Conservation (phyloP, 2,113 vertebrate genomes). For the Cryptotis parvus region DNA sequence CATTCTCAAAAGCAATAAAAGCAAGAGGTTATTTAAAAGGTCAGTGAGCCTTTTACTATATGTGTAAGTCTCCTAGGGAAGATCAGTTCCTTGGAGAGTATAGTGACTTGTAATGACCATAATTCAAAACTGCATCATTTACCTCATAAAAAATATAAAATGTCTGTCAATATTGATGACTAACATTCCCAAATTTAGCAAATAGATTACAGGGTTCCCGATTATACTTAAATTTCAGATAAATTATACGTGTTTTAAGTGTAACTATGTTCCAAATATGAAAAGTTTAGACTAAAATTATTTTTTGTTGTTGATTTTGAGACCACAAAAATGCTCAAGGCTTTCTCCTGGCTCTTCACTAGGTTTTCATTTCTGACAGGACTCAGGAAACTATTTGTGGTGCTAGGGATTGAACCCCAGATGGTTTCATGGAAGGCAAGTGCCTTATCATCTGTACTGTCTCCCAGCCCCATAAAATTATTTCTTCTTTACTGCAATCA, state of each 20-base stretch:
- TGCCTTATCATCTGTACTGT: too few relatives aligned
- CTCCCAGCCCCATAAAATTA: background rate
- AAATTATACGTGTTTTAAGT: background rate
- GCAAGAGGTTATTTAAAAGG: slow-evolving; percentile 5
- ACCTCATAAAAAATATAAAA: background rate
- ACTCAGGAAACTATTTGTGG: too few relatives aligned
- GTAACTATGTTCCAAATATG: background rate
- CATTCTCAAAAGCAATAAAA: slow-evolving; percentile 3
- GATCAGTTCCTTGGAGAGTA: background rate
- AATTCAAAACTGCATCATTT: slow-evolving; percentile 21
- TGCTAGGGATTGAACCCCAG: too few relatives aligned
- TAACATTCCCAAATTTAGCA: background rate
- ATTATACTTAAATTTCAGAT: slow-evolving; percentile 39
- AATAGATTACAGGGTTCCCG: slow-evolving; percentile 14
- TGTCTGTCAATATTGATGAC: background rate
- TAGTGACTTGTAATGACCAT: background rate
- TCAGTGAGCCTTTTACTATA: background rate
- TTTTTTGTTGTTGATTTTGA: too few relatives aligned
- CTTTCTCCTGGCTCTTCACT: too few relatives aligned
- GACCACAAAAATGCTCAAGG: too few relatives aligned
- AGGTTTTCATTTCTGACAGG: too few relatives aligned
- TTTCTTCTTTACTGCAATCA: slow-evolving; percentile 18
- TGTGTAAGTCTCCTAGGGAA: background rate
- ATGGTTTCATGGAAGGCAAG: too few relatives aligned
- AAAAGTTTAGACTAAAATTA: background rate